Evolutionary conservation across 1,140 invertebrate species (phyloP).

Genomic region (Drosophila santomea): DNA sequence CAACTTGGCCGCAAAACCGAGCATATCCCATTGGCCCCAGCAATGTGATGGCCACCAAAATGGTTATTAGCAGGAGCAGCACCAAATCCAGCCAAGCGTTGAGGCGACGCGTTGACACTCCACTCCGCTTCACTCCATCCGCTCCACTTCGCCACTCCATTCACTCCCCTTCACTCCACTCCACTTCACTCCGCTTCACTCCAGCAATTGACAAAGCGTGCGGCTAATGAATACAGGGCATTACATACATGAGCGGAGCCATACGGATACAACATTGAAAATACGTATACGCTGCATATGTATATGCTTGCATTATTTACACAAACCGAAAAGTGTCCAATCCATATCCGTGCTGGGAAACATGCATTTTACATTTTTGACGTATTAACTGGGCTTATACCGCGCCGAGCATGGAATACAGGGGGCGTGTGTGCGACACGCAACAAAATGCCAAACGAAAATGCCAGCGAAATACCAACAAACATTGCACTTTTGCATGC

Average conservation of each 20-base stretch:
- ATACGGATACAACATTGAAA: constrained; percentile 28
- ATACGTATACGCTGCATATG: constrained; percentile 15
- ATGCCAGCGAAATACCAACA: constrained; percentile 61
- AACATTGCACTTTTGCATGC: constrained; percentile 81
- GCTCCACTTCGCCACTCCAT: background rate
- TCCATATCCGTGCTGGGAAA: constrained; percentile 37
- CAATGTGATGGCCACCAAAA: constrained; percentile 43
- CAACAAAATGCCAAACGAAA: constrained; percentile 69
- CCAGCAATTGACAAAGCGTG: constrained; percentile 27
- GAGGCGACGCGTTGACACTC: constrained; percentile 58
- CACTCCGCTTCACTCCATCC: background rate
- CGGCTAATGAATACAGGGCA: constrained; percentile 48
- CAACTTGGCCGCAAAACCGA: constrained; percentile 28
- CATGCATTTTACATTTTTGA: constrained; percentile 73
- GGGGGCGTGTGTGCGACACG: constrained; percentile 53
- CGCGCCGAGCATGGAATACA: constrained; percentile 6
- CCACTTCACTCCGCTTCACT: constrained; percentile 17
- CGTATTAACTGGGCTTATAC: constrained; percentile 69
- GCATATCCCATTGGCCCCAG: constrained; percentile 38
- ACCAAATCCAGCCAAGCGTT: constrained; percentile 35
- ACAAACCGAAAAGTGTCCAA: constrained; percentile 37
- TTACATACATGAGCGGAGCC: constrained; percentile 24
- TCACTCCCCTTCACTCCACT: background rate
- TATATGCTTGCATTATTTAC: constrained; percentile 30
- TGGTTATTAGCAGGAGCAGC: constrained; percentile 43